These are phyloP conservation scores for Drosophila histrio DNA, from an alignment of 2,888 invertebrate species.

Conservation along the genomic window DNA sequence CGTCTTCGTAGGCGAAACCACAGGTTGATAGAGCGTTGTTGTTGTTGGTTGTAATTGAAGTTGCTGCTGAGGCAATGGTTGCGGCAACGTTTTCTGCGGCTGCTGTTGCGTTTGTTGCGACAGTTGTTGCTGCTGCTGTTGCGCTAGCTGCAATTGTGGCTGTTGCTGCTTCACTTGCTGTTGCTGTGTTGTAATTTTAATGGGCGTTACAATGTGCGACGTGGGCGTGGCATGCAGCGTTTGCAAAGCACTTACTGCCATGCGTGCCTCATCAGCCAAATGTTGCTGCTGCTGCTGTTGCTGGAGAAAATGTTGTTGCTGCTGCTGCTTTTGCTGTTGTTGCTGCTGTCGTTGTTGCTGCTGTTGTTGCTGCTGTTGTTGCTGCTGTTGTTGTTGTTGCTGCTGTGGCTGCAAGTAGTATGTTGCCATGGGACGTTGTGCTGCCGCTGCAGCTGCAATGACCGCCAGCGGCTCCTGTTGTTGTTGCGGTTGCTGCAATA, in stretches of 20 bases:
- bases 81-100: conserved; percentile 21
- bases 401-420: conserved; percentile 39
- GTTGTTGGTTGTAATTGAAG: neutral
- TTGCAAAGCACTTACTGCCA: conserved; percentile 69
- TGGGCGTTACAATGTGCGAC: conserved; percentile 35
- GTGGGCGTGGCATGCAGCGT: conserved; percentile 61
- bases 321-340: conserved; percentile 31
- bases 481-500: conserved; percentile 42
- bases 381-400: conserved; percentile 25
- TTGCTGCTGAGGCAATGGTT: neutral
- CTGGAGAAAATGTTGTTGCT: conserved; percentile 27
- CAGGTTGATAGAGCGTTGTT: conserved; percentile 8
- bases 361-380: conserved; percentile 15
- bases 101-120: conserved; percentile 5
- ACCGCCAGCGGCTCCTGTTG: conserved; percentile 57
- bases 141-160: conserved; percentile 7
- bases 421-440: conserved; percentile 56
- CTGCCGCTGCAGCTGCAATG: conserved; percentile 55
- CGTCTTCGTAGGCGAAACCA: conserved; percentile 24
- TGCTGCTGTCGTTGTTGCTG: conserved; percentile 29
- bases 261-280: conserved; percentile 60
- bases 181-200: conserved; percentile 34
- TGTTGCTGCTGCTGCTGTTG: conserved; percentile 37
- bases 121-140: conserved; percentile 3
- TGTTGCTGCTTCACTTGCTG: conserved; percentile 19